Evolutionary conservation across 1,140 invertebrate genomes (phyloP), one percentile per base, ranked within the genome.

Genomic region (Acromyrmex heyeri): DNA sequence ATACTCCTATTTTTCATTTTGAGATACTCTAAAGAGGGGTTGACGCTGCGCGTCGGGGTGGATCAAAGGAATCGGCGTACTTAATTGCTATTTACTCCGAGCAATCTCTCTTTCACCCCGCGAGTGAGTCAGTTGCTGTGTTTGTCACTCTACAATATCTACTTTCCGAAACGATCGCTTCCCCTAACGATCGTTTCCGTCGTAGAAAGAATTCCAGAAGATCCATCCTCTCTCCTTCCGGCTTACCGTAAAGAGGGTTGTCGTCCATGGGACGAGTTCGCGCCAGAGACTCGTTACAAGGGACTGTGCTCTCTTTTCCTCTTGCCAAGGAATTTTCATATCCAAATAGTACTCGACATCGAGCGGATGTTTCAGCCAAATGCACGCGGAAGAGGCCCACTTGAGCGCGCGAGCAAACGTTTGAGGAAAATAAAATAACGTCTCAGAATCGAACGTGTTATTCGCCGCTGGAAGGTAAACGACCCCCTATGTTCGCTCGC

Each of bases 1-100:
- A 59, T 55, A 48, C 30, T 72, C 27, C 67, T 82, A 75, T 86
- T 90, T 86, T 86, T 78, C 53, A 53, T 70, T 14, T 55, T 10
- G 48, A 55, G 48, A 44, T 24, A 62, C 53, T 53, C 16, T 6
- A 55, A 48, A 55, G 57, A 53, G 14, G 5, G 16, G n/a, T 48
- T 27, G 59, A 14, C 14, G 44, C 44, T 24, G n/a, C 24, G 72
- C 57, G 34, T 55, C n/a, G 10, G n/a, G 72, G 70, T 85, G n/a
- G 87, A 91, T 92, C 91, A 92, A 92, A 91, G 88, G 81, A 88
- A 90, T 88, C 86, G 85, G 14, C 50, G 64, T 50, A 70, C 67
- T 85, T 92, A 91, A 92, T 92, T 92, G 87, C 87, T 92, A 89
- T 92, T 92, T 91, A 91, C 88, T 86, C 87, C 85, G 62, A 70